Base-by-base conservation (phyloP, 2,888 invertebrate species). In the Escarpia spicata region DNA sequence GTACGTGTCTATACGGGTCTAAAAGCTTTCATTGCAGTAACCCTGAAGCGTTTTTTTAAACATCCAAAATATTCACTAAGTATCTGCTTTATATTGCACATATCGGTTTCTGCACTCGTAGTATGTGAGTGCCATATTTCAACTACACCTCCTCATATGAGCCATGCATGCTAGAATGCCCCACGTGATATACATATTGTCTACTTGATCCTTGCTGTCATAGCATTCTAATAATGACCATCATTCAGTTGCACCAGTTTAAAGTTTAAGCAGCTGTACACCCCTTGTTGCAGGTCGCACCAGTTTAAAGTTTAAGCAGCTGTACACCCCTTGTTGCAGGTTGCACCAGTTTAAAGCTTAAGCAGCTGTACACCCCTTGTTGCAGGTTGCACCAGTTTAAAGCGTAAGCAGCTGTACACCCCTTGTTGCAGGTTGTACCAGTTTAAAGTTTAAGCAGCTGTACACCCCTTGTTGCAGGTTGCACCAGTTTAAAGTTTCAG, bases 1-100 rank as follows among this genome's bases (percentile, higher is more conserved):
- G 96, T 96, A 75, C 91, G 92, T 90, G 26, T 45, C 26, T 9
- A 52, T 37, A 37, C 37, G 37, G 0, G 37, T 37, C 37, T 37
- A 37, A 37, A 37, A 37, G 37, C 37, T 37, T 37, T 37, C 37
- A 37, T 0, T 37, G 37, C 37, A 37, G 37, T 37, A 37, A 37
- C 37, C 37, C 37, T 37, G 37, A 37, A 37, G 37, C 37, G 37
- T 37, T 37, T 37, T 37, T 37, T 37, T 37, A 37, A 37, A 37
- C 37, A 37, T 37, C 37, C 37, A 37, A 37, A 37, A 37, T 37
- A 37, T 37, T 37, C 37, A 37, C 37, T 37, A 37, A 37, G 37
- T 37, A 1, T 37, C 37, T 37, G 0, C 37, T 37, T 37, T 37
- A 37, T 37, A 37, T 37, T 37, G 37, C 37, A 37, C 37, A 37